Evolutionary conservation across 2,888 invertebrate species (phyloP).

Genomic region (Quadroppia sp.): DNA sequence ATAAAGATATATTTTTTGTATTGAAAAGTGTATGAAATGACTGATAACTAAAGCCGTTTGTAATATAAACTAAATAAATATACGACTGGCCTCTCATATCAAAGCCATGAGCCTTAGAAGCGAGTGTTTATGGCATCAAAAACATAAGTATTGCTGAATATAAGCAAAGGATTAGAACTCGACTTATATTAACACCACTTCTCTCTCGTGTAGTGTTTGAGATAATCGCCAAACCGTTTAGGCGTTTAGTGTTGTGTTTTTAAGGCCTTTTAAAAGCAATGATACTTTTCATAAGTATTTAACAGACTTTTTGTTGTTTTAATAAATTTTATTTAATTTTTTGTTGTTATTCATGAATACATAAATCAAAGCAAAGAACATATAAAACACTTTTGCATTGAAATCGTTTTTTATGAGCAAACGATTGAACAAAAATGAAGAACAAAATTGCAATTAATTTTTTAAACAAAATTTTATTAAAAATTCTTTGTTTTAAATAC

Average conservation of each 20-base stretch:
- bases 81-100: not conserved
- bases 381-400: not conserved
- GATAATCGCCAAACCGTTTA: not conserved
- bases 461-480: not conserved
- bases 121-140: constrained; percentile 12
- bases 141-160: not conserved
- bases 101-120: not conserved
- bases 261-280: no score
- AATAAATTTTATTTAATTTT: no score
- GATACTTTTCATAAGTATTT: no score
- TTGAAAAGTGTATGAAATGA: no score
- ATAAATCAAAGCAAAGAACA: not conserved
- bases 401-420: not conserved
- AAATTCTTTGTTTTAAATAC: not conserved
- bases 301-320: no score
- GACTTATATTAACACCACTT: constrained; percentile 13
- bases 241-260: no score
- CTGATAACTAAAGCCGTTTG: no score
- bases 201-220: not conserved
- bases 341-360: not conserved
- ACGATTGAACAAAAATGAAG: not conserved
- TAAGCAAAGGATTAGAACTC: constrained; percentile 11
- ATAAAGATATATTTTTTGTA: no score
- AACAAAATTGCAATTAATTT: not conserved
- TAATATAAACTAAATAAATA: not conserved